Base-by-base conservation (phyloP, 2,113 vertebrate genomes). In the Manacus vitellinus region DNA sequence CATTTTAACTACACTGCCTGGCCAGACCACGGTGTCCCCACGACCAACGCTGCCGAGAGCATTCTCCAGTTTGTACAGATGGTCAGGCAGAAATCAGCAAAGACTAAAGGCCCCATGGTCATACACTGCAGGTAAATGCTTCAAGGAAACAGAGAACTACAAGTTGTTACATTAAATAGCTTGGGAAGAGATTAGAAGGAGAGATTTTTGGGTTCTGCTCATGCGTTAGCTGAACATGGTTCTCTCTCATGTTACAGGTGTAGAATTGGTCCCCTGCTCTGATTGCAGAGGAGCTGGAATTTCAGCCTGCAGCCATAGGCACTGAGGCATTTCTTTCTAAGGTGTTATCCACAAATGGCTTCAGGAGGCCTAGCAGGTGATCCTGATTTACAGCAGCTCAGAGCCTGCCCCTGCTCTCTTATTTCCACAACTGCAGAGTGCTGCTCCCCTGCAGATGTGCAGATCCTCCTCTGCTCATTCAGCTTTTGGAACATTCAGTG, bases 1-100 rank as follows among this genome's bases (percentile, higher is more conserved):
- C 99, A 99, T 95, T 98, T 99, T 77, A 99, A 99, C 97, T 99
- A 99, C 98, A 99, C 98, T 0, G 99, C 99, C 2, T 99, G 99
- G 99, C 99, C 99, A 0, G 99, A 99, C 79, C 99, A 99, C 4
- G 99, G 99, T 0, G 99, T 99, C 5, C 99, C 99, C 90, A 99
- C 99, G 0, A 98, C 99, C 75, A 99, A 99, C 2, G 98, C 99
- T 61, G 99, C 99, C 0, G 99, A 99, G 72, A 99, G 99, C 96
- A 98, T 99, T 97, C 98, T 99, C 86, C 99, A 99, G 95, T 99
- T 99, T 8, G 99, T 99, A 6, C 98, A 98, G 95, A 98, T 99
- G 82, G 99, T 99, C 78, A 98, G 99, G 37, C 99, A 99, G 97
- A 99, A 99, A 78, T 98, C 99, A 6, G 83, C 97, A 54, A 98